Evolutionary conservation across 2,888 invertebrate genomes (phyloP).

Genomic region (Hydroisotoma schaefferi): DNA sequence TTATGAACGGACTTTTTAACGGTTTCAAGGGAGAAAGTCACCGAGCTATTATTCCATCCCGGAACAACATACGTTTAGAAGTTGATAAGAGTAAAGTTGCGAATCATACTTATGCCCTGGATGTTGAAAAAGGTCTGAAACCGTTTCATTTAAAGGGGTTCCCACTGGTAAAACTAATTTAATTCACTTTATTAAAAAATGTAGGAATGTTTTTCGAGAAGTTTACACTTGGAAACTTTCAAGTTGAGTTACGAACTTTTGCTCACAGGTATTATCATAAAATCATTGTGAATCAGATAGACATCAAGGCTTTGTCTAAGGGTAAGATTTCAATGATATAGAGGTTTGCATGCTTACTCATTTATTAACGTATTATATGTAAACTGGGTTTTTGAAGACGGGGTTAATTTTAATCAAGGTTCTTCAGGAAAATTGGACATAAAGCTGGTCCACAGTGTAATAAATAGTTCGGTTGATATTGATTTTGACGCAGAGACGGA

Average conservation of each 20-base stretch:
- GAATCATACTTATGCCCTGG: conserved; percentile 34
- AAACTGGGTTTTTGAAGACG: too few relatives aligned
- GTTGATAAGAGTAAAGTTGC: neutral
- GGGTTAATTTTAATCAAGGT: too few relatives aligned
- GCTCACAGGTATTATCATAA: conserved; percentile 45
- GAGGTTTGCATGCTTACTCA: too few relatives aligned
- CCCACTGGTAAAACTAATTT: too few relatives aligned
- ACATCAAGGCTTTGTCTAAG: conserved; percentile 19
- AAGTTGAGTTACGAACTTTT: conserved; percentile 40
- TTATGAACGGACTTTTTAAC: conserved; percentile 49
- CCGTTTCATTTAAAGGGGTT: neutral
- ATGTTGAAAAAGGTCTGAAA: conserved; percentile 37
- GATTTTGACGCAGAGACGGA: too few relatives aligned
- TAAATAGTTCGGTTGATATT: too few relatives aligned
- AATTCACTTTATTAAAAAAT: neutral
- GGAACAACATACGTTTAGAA: conserved; percentile 41
- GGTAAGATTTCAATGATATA: too few relatives aligned
- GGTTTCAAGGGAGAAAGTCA: conserved; percentile 46
- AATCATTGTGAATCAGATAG: conserved; percentile 43
- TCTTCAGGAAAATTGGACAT: too few relatives aligned
- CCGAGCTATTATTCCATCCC: conserved; percentile 46
- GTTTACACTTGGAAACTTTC: conserved; percentile 19
- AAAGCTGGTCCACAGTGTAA: too few relatives aligned
- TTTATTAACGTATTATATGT: too few relatives aligned
- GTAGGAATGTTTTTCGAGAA: conserved; percentile 39